Evolutionary conservation across 23 tunicate species (phyloP).

Genomic region (Halocynthia roretzi): DNA sequence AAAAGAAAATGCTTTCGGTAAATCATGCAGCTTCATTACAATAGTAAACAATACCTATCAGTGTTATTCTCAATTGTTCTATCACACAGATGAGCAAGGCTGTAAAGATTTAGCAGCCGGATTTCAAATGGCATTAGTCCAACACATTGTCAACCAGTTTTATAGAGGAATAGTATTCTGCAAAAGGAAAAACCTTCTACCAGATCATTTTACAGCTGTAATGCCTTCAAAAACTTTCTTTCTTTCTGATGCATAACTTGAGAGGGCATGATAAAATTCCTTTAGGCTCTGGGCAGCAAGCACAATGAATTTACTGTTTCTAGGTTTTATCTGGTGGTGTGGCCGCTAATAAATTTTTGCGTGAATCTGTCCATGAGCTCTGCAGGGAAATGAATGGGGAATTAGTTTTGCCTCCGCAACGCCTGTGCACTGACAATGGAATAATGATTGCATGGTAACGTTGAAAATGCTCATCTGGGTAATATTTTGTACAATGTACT

Average conservation of each 20-base stretch:
- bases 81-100: neutral
- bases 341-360: constrained; percentile 43
- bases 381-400: constrained; percentile 25
- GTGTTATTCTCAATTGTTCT: neutral
- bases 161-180: constrained; percentile 58
- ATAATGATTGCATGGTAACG: constrained; percentile 86
- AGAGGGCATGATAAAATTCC: too few species aligned
- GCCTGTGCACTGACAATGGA: constrained; percentile 77
- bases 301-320: neutral
- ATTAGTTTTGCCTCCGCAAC: constrained; percentile 47
- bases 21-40: neutral
- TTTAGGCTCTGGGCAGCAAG: too few species aligned
- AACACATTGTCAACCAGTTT: constrained; percentile 36
- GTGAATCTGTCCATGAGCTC: constrained; percentile 29
- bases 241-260: too few species aligned
- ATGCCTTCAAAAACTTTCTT: too few species aligned
- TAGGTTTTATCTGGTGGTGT: constrained; percentile 93
- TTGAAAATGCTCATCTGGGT: neutral
- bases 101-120: constrained; percentile 63
- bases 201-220: neutral
- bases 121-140: constrained; percentile 31
- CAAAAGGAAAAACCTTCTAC: constrained; percentile 19
- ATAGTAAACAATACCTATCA: neutral
- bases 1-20: constrained; percentile 8
- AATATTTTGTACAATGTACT: neutral